Evolutionary conservation across 2,888 invertebrate genomes (phyloP).

Genomic region (Beris morrisii): DNA sequence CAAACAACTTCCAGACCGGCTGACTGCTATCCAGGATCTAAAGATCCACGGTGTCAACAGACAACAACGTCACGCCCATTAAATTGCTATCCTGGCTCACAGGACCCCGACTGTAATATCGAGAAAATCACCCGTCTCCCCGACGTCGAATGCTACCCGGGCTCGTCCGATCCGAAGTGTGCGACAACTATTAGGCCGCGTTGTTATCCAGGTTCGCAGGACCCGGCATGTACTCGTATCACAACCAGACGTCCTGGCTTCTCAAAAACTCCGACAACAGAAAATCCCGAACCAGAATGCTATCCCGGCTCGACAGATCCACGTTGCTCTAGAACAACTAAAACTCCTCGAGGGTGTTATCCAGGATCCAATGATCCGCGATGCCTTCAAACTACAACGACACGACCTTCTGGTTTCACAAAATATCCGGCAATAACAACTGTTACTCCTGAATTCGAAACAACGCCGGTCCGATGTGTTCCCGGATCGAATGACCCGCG

Average conservation of each 20-base stretch:
- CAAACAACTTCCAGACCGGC: slow-evolving; percentile 38
- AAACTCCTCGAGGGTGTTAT: slow-evolving; percentile 44
- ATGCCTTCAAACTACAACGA: slow-evolving; percentile 50
- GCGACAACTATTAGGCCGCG: slow-evolving; percentile 35
- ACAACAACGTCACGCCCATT: slow-evolving; percentile 42
- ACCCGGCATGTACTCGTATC: slow-evolving; percentile 46
- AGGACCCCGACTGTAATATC: slow-evolving; percentile 52
- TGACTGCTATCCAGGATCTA: slow-evolving; percentile 45
- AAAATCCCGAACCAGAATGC: slow-evolving; percentile 36
- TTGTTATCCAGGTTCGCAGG: slow-evolving; percentile 55
- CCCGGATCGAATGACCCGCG: slow-evolving; percentile 42
- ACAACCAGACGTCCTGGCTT: slow-evolving; percentile 23
- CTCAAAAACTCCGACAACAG: slow-evolving; percentile 33
- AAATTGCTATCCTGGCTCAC: slow-evolving; percentile 48
- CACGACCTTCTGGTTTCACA: slow-evolving; percentile 46
- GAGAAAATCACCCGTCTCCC: slow-evolving; percentile 44
- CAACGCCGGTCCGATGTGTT: slow-evolving; percentile 42
- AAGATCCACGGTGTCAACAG: slow-evolving; percentile 49
- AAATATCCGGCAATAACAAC: slow-evolving; percentile 45
- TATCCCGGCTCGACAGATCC: slow-evolving; percentile 45
- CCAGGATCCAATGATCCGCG: slow-evolving; percentile 50
- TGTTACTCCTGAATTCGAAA: slow-evolving; percentile 47
- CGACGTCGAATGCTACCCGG: slow-evolving; percentile 38
- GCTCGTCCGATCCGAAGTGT: slow-evolving; percentile 43
- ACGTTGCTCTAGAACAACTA: slow-evolving; percentile 43